Evolutionary conservation across 2,113 vertebrate species (phyloP).

Genomic region (Apistogramma diplotaenia): DNA sequence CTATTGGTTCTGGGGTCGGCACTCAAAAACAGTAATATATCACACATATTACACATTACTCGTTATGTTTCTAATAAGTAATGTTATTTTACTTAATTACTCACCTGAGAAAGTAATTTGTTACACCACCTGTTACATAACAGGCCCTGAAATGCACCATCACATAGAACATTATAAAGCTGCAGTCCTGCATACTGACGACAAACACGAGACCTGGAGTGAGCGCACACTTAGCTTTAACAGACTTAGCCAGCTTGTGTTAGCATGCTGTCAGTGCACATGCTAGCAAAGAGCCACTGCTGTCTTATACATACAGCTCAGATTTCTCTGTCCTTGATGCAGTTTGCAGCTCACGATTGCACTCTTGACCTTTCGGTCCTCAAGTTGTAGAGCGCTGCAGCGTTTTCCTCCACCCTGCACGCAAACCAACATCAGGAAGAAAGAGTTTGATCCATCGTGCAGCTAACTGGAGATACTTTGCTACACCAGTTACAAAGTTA

Average conservation of each 20-base stretch:
- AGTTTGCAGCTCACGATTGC: neutral
- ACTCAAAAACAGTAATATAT: neutral
- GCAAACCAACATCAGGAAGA: neutral
- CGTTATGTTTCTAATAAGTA: neutral
- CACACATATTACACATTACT: neutral
- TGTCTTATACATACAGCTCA: too few relatives aligned
- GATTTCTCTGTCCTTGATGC: too few relatives aligned
- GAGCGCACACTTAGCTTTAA: neutral
- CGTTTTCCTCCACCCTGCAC: neutral
- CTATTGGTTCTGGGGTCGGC: neutral
- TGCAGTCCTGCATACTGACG: neutral
- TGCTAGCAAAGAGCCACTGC: too few relatives aligned
- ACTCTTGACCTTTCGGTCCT: neutral
- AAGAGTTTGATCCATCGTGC: neutral
- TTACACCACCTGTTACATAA: neutral
- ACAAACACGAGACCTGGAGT: neutral
- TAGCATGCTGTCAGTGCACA: neutral
- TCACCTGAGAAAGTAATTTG: neutral
- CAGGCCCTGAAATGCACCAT: neutral
- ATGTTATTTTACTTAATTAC: neutral
- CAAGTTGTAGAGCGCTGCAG: neutral
- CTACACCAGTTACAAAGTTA: neutral
- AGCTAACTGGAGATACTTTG: neutral
- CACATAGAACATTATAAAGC: neutral
- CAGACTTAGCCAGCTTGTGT: neutral